Base-by-base conservation (phyloP, 2,113 vertebrate species). In the Plecturocebus donacophilus region DNA sequence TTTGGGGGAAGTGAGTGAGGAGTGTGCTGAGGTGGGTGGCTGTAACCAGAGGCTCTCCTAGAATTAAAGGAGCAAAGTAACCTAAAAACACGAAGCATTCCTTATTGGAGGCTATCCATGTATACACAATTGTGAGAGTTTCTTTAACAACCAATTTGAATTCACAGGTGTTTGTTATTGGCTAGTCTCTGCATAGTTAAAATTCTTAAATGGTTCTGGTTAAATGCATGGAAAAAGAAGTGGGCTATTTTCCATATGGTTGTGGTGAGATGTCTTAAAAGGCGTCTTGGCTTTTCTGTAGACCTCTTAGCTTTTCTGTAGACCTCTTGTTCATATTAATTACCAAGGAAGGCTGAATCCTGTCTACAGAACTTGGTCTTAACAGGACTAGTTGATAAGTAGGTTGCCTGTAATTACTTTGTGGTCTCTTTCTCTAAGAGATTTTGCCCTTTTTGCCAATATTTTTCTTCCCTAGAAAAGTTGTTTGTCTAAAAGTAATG, bases 241-340 rank as follows among this genome's bases (percentile, higher is more conserved):
- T 79, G 16, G 75, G 40, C 79, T 94, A 17, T 93, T 94, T 97
- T 97, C 86, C 12, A 1, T 84, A 58, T 87, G 61, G 71, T 76
- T 94, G 40, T 88, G 77, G 91, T 79, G 58, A 80, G 83, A 58
- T 64, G 83, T 94, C 86, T 94, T 95, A 56, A 96, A 96, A 92
- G 85, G 9, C 30, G 20, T 6, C 47, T 73, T 96, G 81, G 35
- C 84, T 95, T 82, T 93, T 71, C 68, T 95, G 42, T 80, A 40
- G 14, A 27, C 27, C 35, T 73, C 77, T 54, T 71, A 64, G 80
- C 80, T 87, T 96, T 92, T 79, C 76, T 84, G 17, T 91, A 68
- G 91, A n/a, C 21, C 9, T 87, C 47, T 86, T 83, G n/a, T 86
- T 86, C 45, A 35, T 83, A 54, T 49, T 49, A 47, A 70, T 96